A percentile compares a stretch with the other conserved stretches of the same genome.
Conservation (phyloP, 2,888 invertebrate species). For the Cremastinae sp. region DNA sequence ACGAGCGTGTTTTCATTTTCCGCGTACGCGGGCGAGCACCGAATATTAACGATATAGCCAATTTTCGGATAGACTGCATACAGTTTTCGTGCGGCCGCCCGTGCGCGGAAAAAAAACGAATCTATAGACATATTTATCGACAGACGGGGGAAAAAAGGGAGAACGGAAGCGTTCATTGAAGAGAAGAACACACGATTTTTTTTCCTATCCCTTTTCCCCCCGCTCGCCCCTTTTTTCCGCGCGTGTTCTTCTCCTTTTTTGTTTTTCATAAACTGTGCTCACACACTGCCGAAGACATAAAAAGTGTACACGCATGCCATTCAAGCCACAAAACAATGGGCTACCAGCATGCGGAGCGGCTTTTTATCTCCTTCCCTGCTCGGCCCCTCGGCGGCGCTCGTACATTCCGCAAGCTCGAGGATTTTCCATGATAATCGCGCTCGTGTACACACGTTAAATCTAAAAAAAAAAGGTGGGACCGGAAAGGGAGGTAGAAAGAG, state of each 20-base stretch:
- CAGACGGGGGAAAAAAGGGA: background rate
- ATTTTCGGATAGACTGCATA: slow-evolving; percentile 31
- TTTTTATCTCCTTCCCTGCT: slow-evolving; percentile 33
- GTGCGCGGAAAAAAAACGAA: background rate
- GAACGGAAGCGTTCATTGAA: slow-evolving; percentile 15
- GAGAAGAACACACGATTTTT: slow-evolving; percentile 16
- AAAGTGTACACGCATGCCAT: slow-evolving; percentile 52
- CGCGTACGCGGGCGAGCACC: slow-evolving; percentile 4
- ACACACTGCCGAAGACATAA: slow-evolving; percentile 49
- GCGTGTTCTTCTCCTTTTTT: slow-evolving; percentile 9
- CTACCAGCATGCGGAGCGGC: slow-evolving; percentile 38
- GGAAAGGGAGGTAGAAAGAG: slow-evolving; percentile 4
- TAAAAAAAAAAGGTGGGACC: background rate
- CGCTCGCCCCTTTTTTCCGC: background rate
- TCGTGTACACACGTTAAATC: slow-evolving; percentile 2
- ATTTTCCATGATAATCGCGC: slow-evolving; percentile 58
- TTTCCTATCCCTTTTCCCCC: background rate
- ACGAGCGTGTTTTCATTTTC: slow-evolving; percentile 33
- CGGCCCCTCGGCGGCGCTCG: slow-evolving; percentile 4
- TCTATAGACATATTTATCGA: background rate
- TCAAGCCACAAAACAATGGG: slow-evolving; percentile 58
- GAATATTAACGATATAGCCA: slow-evolving; percentile 55
- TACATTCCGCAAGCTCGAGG: slow-evolving; percentile 45
- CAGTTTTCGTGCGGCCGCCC: background rate
- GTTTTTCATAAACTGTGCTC: slow-evolving; percentile 31